Percentiles rank a stretch among this genome's conserved stretches.
phyloP scores from a whole-genome alignment of 2,113 vertebrate species.

The Apistogramma diplotaenia region DNA sequence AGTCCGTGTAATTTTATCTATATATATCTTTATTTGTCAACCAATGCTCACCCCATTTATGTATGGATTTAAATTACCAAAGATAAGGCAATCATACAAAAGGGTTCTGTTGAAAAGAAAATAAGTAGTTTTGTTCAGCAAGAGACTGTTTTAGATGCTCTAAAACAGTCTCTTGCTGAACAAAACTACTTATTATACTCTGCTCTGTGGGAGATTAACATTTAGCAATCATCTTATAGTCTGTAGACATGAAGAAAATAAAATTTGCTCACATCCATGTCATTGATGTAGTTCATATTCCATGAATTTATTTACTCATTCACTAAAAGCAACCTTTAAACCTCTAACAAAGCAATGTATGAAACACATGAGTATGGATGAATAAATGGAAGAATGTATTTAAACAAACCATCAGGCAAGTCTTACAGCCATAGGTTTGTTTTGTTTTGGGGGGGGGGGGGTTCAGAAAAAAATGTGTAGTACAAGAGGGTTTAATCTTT shows the following conservation, averaged over 20 bases:
- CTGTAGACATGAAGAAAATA: neutral
- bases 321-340: too few species aligned
- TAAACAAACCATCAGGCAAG: neutral
- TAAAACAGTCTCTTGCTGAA: too few species aligned
- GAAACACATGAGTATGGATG: neutral
- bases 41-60: neutral
- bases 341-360: neutral
- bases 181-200: too few species aligned
- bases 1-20: neutral
- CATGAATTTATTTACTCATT: neutral
- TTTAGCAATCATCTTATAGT: neutral
- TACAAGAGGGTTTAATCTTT: too few species aligned
- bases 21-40: neutral
- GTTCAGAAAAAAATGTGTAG: too few species aligned
- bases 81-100: neutral
- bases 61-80: neutral
- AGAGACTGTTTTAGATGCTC: neutral
- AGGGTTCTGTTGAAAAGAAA: neutral
- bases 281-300: neutral
- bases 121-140: neutral
- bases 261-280: fast-evolving
- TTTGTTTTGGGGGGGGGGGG: too few species aligned
- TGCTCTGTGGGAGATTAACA: neutral
- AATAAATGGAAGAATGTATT: neutral
- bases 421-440: neutral